Conservation (phyloP, 2,888 invertebrate genomes). For the Callosobruchus maculatus region DNA sequence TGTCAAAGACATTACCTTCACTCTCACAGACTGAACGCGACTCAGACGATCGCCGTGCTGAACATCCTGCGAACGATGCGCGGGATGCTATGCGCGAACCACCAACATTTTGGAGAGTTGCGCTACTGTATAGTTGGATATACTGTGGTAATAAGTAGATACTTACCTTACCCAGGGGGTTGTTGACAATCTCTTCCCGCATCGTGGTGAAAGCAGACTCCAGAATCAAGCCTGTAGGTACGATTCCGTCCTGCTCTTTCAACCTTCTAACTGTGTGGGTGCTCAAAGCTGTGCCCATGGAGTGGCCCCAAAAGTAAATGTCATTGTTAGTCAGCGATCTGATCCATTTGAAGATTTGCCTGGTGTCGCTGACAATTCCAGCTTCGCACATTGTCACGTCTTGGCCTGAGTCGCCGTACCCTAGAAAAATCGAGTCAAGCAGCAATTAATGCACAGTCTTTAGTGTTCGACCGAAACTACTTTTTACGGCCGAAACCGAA, state of each 20-base stretch:
- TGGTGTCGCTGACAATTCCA: constrained; percentile 38
- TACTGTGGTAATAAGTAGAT: no score
- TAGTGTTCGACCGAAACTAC: no score
- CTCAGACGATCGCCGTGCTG: no score
- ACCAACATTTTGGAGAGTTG: no score
- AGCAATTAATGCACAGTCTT: no score
- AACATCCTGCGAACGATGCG: no score
- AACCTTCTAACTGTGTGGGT: constrained; percentile 32
- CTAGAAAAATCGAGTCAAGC: constrained; percentile 22
- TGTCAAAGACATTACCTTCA: no score
- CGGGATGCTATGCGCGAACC: no score
- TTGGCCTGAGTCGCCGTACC: constrained; percentile 41
- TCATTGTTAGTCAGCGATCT: constrained; percentile 27
- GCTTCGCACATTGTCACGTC: constrained; percentile 34
- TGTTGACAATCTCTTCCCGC: constrained; percentile 34
- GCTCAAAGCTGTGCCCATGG: constrained; percentile 39
- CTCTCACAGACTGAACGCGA: no score
- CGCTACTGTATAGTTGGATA: no score
- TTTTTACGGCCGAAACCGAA: no score
- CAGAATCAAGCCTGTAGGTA: constrained; percentile 36
- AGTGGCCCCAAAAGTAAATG: constrained; percentile 45
- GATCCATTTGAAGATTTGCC: constrained; percentile 40
- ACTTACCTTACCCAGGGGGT: constrained; percentile 26
- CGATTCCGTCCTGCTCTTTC: constrained; percentile 20
- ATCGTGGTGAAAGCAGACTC: constrained; percentile 40